Percentiles rank a stretch among this genome's conserved stretches.
Evolutionary conservation across 2,113 vertebrate species (phyloP).

Genomic region (Psilopogon haemacephalus): DNA sequence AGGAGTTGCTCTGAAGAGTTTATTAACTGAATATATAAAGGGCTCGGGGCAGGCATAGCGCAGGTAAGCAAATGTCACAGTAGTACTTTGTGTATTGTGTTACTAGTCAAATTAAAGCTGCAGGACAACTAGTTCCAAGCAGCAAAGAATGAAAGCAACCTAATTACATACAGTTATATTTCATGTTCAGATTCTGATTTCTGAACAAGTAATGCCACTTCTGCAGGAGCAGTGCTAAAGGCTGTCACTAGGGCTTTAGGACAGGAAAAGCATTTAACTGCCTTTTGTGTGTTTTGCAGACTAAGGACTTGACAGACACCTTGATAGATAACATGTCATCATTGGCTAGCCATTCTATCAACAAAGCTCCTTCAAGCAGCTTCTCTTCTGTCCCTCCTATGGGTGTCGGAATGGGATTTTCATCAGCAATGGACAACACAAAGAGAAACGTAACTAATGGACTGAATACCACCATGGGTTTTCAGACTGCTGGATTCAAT

Average conservation of each 20-base stretch:
- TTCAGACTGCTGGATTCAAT: slow-evolving; percentile 82
- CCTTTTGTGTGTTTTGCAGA: slow-evolving; percentile 76
- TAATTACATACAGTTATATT: background rate
- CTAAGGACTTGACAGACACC: slow-evolving; percentile 94
- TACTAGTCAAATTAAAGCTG: background rate
- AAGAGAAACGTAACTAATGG: slow-evolving; percentile 83
- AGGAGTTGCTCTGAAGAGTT: background rate
- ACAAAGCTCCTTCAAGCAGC: slow-evolving; percentile 73
- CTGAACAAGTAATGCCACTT: background rate
- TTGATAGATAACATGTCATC: slow-evolving; percentile 91
- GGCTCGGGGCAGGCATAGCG: background rate
- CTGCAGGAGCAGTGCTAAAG: background rate
- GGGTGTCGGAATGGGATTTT: slow-evolving; percentile 76
- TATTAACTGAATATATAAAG: background rate
- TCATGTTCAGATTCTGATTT: background rate
- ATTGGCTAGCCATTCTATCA: slow-evolving; percentile 80
- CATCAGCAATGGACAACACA: slow-evolving; percentile 73
- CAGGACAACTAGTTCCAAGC: background rate
- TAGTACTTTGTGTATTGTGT: background rate
- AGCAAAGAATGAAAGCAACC: background rate
- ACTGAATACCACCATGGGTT: slow-evolving; percentile 82
- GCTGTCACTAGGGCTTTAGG: background rate
- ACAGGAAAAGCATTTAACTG: background rate
- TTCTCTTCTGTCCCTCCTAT: slow-evolving; percentile 78
- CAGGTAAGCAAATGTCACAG: background rate